Percentiles rank a stretch among this genome's conserved stretches.
phyloP scores from a whole-genome alignment of 2,888 invertebrate species.

The Andrena praecox region DNA sequence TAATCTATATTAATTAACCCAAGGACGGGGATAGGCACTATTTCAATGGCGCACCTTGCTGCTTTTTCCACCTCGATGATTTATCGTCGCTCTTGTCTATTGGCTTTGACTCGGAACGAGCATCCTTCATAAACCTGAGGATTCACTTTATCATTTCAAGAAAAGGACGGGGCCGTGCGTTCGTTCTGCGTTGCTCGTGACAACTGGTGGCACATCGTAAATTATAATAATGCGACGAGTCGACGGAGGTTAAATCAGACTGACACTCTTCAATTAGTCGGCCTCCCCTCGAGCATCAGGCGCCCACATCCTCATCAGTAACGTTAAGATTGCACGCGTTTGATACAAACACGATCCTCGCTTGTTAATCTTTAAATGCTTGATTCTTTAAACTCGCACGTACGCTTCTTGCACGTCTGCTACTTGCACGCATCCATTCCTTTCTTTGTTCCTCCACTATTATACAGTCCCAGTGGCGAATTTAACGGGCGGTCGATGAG shows the following conservation, averaged over 20 bases:
- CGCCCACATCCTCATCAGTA: constrained; percentile 70
- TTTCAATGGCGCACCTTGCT: too few species aligned
- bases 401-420: background rate
- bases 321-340: constrained; percentile 43
- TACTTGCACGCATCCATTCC: background rate
- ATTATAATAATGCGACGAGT: constrained; percentile 75
- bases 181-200: constrained; percentile 52
- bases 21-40: too few species aligned
- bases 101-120: background rate
- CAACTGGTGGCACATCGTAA: constrained; percentile 72
- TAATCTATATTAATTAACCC: too few species aligned
- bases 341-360: constrained; percentile 38
- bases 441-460: background rate
- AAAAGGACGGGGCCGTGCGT: constrained; percentile 35
- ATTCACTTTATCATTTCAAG: background rate
- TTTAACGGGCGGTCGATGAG: too few species aligned
- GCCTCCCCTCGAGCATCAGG: constrained; percentile 63
- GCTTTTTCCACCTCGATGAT: background rate
- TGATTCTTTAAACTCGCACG: background rate
- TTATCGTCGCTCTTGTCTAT: background rate
- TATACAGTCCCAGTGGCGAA: too few species aligned
- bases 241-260: constrained; percentile 76
- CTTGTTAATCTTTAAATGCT: constrained; percentile 27
- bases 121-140: background rate
- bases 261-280: constrained; percentile 78